Base-by-base conservation (phyloP, 2,113 vertebrate species). In the Alectura lathami region DNA sequence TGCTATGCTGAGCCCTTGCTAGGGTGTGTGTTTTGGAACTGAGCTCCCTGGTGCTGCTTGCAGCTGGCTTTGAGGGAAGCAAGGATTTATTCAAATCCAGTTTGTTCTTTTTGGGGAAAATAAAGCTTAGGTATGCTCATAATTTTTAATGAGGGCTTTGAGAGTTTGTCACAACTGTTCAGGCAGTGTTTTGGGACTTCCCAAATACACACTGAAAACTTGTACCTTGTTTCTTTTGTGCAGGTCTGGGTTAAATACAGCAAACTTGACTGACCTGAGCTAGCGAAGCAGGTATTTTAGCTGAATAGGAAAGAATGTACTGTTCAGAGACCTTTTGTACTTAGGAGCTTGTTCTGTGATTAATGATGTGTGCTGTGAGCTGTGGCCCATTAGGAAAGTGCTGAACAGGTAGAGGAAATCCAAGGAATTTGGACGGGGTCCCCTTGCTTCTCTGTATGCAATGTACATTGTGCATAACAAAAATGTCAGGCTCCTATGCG, bases 271-370 rank as follows among this genome's bases (percentile, higher is more conserved):
- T 56, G 42, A 74, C 18, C 53, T 43, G 72, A 91, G 88, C 80
- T 67, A 17, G 30, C 14, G 72, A 88, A 81, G 62, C 75, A 30
- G 62, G 59, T 62, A 21, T 66, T 95, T 86, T 9, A 22, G 47
- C 75, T 67, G 72, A 38, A 62, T 43, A 60, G 59, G 81, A 80
- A 84, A 87, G 56, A 88, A 86, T 63, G 50, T 67, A 15, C 56
- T 75, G 48, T 70, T 64, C 85, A 67, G 83, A 97, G 91, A 86
- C 77, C 64, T 70, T 77, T n/a, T 85, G 32, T 16, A 17, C 75
- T 51, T 36, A 9, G 16, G 76, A 51, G 9, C 42, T 59, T 36
- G 63, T 72, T 57, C 83, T 8, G 66, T 56, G 93, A 57, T 76
- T 63, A 75, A 53, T 75, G 82, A 57, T 74, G 13, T 83, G 83